Conservation (phyloP, 2,113 vertebrate genomes). For the Strigops habroptila region DNA sequence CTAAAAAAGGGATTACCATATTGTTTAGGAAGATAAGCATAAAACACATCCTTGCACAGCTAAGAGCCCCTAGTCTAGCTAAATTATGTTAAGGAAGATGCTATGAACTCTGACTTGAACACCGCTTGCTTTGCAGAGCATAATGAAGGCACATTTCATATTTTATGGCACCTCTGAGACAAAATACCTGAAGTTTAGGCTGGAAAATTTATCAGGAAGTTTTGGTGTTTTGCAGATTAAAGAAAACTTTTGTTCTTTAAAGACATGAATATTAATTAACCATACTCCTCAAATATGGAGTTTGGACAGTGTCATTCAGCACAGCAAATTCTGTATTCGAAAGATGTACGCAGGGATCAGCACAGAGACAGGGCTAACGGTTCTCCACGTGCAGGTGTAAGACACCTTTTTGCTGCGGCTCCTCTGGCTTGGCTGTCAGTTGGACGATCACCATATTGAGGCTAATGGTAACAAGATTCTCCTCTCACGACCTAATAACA, state of each 20-base stretch:
- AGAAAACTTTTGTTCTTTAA: background rate
- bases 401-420: background rate
- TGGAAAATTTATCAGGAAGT: background rate
- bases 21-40: background rate
- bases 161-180: background rate
- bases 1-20: background rate
- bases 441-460: background rate
- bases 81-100: background rate
- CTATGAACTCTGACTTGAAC: background rate
- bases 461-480: background rate
- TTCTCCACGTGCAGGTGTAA: fast-evolving
- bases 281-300: background rate
- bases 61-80: background rate
- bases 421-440: background rate
- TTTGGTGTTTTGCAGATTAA: background rate
- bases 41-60: background rate
- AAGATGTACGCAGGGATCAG: background rate
- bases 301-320: background rate
- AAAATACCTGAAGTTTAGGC: background rate
- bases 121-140: background rate
- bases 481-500: background rate
- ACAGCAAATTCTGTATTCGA: background rate
- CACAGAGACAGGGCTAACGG: background rate
- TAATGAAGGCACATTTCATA: background rate
- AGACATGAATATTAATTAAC: background rate